phyloP scores from a whole-genome alignment of 2,888 invertebrate genomes.

The Limulus polyphemus region DNA sequence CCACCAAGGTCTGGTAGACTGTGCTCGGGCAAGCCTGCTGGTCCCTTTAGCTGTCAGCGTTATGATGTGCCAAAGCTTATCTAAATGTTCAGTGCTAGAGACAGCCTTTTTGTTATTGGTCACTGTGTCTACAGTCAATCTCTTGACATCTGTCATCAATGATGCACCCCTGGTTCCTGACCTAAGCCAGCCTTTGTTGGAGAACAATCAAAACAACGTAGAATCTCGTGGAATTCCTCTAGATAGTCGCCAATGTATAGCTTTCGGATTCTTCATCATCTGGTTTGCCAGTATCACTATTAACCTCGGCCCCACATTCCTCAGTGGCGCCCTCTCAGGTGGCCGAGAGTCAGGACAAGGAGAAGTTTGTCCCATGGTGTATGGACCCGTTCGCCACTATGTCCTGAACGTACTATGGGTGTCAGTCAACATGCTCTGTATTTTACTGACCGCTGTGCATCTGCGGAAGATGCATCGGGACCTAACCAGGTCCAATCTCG shows the following conservation, averaged over 20 bases:
- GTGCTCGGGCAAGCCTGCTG: constrained; percentile 63
- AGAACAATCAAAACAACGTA: no score
- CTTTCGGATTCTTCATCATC: constrained; percentile 82
- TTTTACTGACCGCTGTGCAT: constrained; percentile 67
- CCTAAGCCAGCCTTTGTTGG: constrained; percentile 4
- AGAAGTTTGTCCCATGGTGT: constrained; percentile 70
- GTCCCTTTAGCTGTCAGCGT: constrained; percentile 66
- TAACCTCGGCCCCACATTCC: constrained; percentile 74
- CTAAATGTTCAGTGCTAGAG: constrained; percentile 73
- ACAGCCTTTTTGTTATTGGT: constrained; percentile 75
- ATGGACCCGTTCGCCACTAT: constrained; percentile 76
- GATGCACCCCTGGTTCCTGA: constrained; percentile 70
- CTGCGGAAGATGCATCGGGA: constrained; percentile 57
- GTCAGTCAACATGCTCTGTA: constrained; percentile 71
- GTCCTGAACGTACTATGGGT: constrained; percentile 84
- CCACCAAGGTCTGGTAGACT: constrained; percentile 72
- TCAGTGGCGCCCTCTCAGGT: constrained; percentile 60
- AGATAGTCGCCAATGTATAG: constrained; percentile 78
- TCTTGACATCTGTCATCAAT: constrained; percentile 69
- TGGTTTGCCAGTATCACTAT: constrained; percentile 86
- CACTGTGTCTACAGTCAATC: constrained; percentile 79
- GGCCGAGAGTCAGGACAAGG: constrained; percentile 9
- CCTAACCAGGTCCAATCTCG: constrained; percentile 63
- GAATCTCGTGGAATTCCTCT: constrained; percentile 30
- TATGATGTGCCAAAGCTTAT: constrained; percentile 65